phyloP scores from a whole-genome alignment of 2,888 invertebrate species.

The Patella caerulea region DNA sequence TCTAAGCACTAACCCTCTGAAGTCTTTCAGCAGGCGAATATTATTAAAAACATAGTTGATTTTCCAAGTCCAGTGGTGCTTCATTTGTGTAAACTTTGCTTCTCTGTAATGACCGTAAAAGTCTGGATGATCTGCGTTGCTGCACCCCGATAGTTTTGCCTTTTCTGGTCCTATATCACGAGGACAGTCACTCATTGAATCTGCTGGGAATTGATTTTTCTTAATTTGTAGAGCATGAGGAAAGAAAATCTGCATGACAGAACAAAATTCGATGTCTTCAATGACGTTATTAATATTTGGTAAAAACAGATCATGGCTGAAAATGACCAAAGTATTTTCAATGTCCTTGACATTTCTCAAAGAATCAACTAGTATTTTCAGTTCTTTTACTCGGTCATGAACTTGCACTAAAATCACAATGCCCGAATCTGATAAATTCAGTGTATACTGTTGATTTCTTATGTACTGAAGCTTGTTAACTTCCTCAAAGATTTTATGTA shows the following conservation, averaged over 20 bases:
- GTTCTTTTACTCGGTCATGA: constrained; percentile 17
- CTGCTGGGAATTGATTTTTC: constrained; percentile 15
- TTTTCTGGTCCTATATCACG: constrained; percentile 6
- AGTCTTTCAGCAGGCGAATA: constrained; percentile 12
- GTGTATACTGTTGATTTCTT: constrained; percentile 1
- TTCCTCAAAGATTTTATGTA: not conserved
- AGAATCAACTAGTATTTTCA: constrained; percentile 20
- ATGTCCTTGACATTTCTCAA: constrained; percentile 18
- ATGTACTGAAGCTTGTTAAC: constrained; percentile 7
- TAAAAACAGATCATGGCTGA: constrained; percentile 20
- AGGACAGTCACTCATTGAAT: constrained; percentile 19
- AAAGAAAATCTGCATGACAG: constrained; percentile 25
- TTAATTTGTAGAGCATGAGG: constrained; percentile 22
- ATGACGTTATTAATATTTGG: constrained; percentile 11
- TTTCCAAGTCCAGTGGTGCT: constrained; percentile 27
- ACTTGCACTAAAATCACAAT: constrained; percentile 25
- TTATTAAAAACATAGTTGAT: constrained; percentile 19
- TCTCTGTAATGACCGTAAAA: constrained; percentile 23
- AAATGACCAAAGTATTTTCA: constrained; percentile 16
- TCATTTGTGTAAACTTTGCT: constrained; percentile 18
- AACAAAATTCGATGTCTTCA: constrained; percentile 16
- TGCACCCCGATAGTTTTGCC: constrained; percentile 14
- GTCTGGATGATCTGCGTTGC: constrained; percentile 21
- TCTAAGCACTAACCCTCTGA: constrained; percentile 17
- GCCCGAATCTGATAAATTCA: not conserved